phyloP scores from a whole-genome alignment of 2,888 invertebrate genomes.

The Ramazzottius varieornatus region DNA sequence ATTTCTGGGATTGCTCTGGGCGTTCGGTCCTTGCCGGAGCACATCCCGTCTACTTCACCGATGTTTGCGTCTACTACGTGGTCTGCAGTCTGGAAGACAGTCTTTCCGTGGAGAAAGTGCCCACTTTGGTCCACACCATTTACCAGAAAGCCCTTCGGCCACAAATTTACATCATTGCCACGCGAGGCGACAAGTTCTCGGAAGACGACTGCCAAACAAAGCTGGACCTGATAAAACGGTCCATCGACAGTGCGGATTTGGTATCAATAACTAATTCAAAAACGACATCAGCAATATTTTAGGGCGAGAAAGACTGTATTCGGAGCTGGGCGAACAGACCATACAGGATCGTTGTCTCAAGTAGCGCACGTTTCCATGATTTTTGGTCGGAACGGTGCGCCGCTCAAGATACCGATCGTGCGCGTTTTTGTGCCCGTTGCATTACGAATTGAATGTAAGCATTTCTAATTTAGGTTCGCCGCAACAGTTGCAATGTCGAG shows the following conservation, averaged over 20 bases:
- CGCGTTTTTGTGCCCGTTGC: too few relatives aligned
- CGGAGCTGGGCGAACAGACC: too few relatives aligned
- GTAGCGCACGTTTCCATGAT: too few relatives aligned
- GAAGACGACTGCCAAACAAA: neutral
- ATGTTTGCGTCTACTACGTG: neutral
- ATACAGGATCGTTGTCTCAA: too few relatives aligned
- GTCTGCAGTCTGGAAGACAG: neutral
- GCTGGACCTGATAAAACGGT: neutral
- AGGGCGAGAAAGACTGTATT: too few relatives aligned
- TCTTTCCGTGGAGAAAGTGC: neutral
- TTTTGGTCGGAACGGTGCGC: too few relatives aligned
- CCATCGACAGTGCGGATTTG: neutral
- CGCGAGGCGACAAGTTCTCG: neutral
- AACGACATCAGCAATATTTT: too few relatives aligned
- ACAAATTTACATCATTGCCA: neutral
- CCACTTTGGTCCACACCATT: neutral
- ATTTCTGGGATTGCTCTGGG: neutral
- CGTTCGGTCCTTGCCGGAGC: neutral
- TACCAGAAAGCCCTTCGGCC: neutral
- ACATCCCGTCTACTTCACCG: neutral
- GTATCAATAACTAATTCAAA: too few relatives aligned
- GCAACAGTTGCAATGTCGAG: neutral
- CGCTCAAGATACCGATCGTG: too few relatives aligned
- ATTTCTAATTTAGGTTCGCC: too few relatives aligned
- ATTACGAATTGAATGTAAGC: too few relatives aligned